These are phyloP conservation scores for Drosophila arawakana DNA, from an alignment of 1,140 invertebrate genomes.

Conservation along the genomic window DNA sequence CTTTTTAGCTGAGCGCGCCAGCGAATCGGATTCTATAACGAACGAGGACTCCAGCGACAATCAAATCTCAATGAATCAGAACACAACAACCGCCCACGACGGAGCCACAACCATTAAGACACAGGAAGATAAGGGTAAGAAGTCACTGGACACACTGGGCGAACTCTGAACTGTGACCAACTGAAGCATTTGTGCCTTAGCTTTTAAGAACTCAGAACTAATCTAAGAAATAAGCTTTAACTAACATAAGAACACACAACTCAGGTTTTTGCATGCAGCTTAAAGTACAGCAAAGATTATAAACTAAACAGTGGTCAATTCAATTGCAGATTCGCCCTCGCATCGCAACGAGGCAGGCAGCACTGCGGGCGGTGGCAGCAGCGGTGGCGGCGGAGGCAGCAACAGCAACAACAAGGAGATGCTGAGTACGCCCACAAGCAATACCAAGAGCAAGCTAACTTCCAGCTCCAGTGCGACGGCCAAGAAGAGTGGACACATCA, in stretches of 20 bases:
- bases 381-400: slow-evolving; percentile 10
- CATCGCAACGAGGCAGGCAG: slow-evolving; percentile 61
- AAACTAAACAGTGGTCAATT: not conserved
- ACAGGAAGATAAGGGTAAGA: slow-evolving; percentile 85
- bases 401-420: slow-evolving; percentile 53
- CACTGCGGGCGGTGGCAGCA: slow-evolving; percentile 5
- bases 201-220: not conserved
- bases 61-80: slow-evolving; percentile 87
- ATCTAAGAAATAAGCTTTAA: slow-evolving; percentile 1
- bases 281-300: not conserved
- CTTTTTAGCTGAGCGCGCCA: slow-evolving; percentile 90
- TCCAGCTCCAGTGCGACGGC: slow-evolving; percentile 74
- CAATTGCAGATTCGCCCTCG: slow-evolving; percentile 56
- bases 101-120: slow-evolving; percentile 87
- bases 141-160: not conserved
- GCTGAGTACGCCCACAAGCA: slow-evolving; percentile 67
- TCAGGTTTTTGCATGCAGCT: slow-evolving; percentile 10
- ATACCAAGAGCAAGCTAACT: slow-evolving; percentile 75
- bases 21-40: slow-evolving; percentile 95
- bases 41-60: slow-evolving; percentile 91
- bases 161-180: slow-evolving; percentile 8
- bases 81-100: slow-evolving; percentile 88
- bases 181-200: not conserved
- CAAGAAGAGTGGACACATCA: slow-evolving; percentile 73
- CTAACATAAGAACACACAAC: not conserved